Evolutionary conservation across 2,113 vertebrate genomes (phyloP).

Genomic region (Pelmatolapia mariae): DNA sequence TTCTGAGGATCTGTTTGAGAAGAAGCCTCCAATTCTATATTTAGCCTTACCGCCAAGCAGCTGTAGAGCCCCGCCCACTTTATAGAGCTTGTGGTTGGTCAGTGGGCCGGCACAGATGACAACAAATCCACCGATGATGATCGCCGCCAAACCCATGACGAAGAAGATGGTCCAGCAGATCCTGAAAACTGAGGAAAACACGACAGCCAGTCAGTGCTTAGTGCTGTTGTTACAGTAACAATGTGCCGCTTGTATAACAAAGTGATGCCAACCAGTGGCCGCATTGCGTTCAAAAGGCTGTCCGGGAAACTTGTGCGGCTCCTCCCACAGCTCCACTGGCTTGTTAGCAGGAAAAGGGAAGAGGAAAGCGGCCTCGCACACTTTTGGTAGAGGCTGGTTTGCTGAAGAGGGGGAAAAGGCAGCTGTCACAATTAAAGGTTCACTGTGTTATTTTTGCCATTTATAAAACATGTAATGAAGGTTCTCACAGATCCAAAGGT

Average conservation of each 20-base stretch:
- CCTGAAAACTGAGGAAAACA: conserved; percentile 9
- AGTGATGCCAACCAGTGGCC: conserved; percentile 7
- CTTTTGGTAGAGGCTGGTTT: neutral
- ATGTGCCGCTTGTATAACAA: neutral
- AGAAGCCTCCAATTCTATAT: neutral
- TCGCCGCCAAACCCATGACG: neutral
- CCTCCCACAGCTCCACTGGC: neutral
- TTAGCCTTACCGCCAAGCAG: conserved; percentile 21
- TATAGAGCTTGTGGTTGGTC: conserved; percentile 21
- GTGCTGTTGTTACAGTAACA: neutral
- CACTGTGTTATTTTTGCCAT: neutral
- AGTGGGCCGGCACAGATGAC: conserved; percentile 9
- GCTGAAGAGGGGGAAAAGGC: neutral
- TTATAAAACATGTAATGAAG: neutral
- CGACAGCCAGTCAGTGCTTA: neutral
- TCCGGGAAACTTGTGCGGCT: neutral
- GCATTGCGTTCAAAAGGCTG: neutral
- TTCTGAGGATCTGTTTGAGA: neutral
- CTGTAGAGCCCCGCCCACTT: conserved; percentile 10
- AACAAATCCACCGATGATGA: neutral
- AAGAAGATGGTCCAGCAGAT: conserved; percentile 57
- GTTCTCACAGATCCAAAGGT: conserved; percentile 38
- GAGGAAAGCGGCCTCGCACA: conserved; percentile 33
- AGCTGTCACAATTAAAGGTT: neutral
- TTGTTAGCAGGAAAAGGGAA: conserved; percentile 30